Evolutionary conservation across 1,140 invertebrate species (phyloP).

Genomic region (Atta colombica): DNA sequence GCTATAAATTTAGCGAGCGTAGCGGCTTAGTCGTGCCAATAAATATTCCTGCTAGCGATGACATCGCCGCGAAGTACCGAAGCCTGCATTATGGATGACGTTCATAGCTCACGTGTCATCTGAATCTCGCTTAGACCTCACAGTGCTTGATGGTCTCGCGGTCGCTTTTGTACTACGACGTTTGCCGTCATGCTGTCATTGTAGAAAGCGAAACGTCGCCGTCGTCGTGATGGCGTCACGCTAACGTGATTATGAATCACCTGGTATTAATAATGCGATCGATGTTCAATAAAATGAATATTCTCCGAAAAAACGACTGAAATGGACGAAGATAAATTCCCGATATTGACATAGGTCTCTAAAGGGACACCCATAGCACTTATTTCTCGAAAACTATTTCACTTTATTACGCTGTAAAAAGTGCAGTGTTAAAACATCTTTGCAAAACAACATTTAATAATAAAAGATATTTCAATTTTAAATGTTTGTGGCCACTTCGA

Average conservation of each 20-base stretch:
- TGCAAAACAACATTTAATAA: no score
- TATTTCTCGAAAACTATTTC: no score
- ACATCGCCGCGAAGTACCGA: slow-evolving; percentile 52
- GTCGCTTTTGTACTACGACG: slow-evolving; percentile 3
- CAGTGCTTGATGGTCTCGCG: slow-evolving; percentile 5
- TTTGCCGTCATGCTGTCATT: slow-evolving; percentile 32
- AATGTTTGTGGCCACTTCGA: no score
- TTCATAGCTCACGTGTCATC: slow-evolving; percentile 58
- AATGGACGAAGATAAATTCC: background rate
- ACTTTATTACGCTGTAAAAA: no score
- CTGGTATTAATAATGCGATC: slow-evolving; percentile 7
- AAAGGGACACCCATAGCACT: no score
- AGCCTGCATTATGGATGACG: slow-evolving; percentile 54
- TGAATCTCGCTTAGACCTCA: slow-evolving; percentile 47
- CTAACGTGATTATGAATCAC: slow-evolving; percentile 17
- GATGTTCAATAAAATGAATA: background rate
- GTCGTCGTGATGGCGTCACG: background rate
- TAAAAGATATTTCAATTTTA: no score
- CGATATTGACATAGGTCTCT: no score
- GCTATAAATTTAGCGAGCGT: slow-evolving; percentile 46
- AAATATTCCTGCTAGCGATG: slow-evolving; percentile 56
- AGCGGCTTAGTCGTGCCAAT: slow-evolving; percentile 42
- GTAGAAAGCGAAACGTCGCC: slow-evolving; percentile 3
- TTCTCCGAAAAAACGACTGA: background rate
- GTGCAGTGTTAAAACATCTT: no score